Evolutionary conservation across 2,888 invertebrate genomes (phyloP), one percentile per base, ranked within the genome.

Genomic region (Galerucella calmariensis): DNA sequence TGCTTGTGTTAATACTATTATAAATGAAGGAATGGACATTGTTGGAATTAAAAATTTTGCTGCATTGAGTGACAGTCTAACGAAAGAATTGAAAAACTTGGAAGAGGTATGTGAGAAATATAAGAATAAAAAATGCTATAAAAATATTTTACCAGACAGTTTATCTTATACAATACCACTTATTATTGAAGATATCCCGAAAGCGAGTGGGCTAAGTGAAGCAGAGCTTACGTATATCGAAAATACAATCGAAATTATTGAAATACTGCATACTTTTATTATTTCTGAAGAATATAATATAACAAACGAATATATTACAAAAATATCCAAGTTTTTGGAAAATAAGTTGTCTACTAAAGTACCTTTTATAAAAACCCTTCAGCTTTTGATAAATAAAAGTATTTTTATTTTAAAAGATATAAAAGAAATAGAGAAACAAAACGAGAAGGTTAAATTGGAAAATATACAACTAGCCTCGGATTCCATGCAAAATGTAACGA

Each of bases 401-500:
- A 11, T 77, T 9, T 75, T 76, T 62, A 70, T 69, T 67, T 70
- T 83, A 2, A 79, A 81, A 75, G 79, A 80, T 48, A 78, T 83
- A 35, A 80, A 81, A 76, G 78, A 81, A 61, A 71, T 74, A 8
- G 79, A 79, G 70, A 77, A 79, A 58, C 75, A 81, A 58, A 76
- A 81, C 16, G 72, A 76, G 27, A 74, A 79, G 44, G 41, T 75
- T 10, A 84, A 83, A 77, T 67, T 81, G 16, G 81, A 84, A 77
- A 80, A 82, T 48, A 82, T 85, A 24, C 80, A 84, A 35, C 51
- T 79, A 35, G 81, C 84, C 41, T 81, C 86, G 1, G 84, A 85
- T 27, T 80, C 83, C 2, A 77, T 85, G 2, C 85, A 87, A 79
- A 79, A 76, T 14, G 78, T 86, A 12, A 80, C 84, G 1, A 83